Evolutionary conservation across 2,888 invertebrate species (phyloP).

Genomic region (Drosophila mettleri): DNA sequence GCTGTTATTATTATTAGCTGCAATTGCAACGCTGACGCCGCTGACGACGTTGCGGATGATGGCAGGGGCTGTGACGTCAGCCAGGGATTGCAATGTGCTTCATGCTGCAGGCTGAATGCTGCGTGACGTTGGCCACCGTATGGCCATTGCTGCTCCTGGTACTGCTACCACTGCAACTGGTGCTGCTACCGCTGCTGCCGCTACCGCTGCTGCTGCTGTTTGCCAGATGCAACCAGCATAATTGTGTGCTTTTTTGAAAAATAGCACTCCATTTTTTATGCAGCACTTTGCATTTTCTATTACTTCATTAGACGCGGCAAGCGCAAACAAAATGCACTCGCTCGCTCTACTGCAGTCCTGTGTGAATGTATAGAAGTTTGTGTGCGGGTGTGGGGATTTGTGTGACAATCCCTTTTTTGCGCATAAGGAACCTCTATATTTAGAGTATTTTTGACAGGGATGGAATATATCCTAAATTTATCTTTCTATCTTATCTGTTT

Average conservation of each 20-base stretch:
- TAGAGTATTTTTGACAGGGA: conserved; percentile 21
- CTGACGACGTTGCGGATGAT: conserved; percentile 31
- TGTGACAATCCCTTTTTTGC: conserved; percentile 16
- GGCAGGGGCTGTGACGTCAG: conserved; percentile 36
- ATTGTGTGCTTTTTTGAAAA: conserved; percentile 79
- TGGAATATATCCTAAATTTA: conserved; percentile 13
- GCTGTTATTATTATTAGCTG: conserved; percentile 79
- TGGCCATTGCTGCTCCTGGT: conserved; percentile 16
- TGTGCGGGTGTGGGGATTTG: neutral
- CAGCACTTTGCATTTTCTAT: conserved; percentile 77
- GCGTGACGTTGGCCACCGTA: conserved; percentile 27
- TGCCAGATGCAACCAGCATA: conserved; percentile 68
- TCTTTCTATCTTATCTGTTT: neutral
- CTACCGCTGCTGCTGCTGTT: conserved; percentile 9
- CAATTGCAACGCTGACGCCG: conserved; percentile 59
- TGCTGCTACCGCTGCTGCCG: neutral
- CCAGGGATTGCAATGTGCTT: conserved; percentile 17
- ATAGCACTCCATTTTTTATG: conserved; percentile 78
- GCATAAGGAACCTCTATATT: conserved; percentile 11
- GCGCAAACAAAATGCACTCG: conserved; percentile 54
- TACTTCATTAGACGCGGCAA: conserved; percentile 66
- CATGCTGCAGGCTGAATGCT: conserved; percentile 24
- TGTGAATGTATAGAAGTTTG: conserved; percentile 1
- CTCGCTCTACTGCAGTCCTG: conserved; percentile 25
- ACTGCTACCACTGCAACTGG: too few relatives aligned